Conservation (phyloP, 2,797 vertebrate species). For the Enteromius argenteus region DNA sequence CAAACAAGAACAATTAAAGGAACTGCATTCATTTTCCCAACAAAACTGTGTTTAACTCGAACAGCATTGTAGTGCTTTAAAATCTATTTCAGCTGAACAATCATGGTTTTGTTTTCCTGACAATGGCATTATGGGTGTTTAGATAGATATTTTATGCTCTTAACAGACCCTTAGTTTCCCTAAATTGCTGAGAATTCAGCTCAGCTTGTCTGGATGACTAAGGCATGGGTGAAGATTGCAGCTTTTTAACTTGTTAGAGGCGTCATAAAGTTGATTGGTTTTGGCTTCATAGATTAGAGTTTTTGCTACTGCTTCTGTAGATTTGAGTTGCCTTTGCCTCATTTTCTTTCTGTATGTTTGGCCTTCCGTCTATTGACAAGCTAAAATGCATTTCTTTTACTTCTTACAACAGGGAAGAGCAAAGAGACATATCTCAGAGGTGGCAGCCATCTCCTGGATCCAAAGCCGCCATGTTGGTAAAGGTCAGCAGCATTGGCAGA, state of each 20-base stretch:
- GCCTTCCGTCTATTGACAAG: not conserved
- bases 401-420: slow-evolving; percentile 39
- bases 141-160: slow-evolving; percentile 10
- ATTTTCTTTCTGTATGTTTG: not conserved
- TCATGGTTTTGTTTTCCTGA: slow-evolving; percentile 35
- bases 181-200: slow-evolving; percentile 34
- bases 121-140: slow-evolving; percentile 27
- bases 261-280: slow-evolving; percentile 19
- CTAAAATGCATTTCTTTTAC: not conserved
- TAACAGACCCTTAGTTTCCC: slow-evolving; percentile 4
- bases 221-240: not conserved
- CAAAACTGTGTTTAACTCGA: slow-evolving; percentile 6
- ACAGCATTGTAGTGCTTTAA: slow-evolving; percentile 26
- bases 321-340: not conserved
- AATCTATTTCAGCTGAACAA: slow-evolving; percentile 47
- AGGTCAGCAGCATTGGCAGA: slow-evolving; percentile 85
- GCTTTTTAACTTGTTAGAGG: slow-evolving; percentile 16
- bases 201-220: slow-evolving; percentile 4
- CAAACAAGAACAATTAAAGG: slow-evolving; percentile 40
- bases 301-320: not conserved
- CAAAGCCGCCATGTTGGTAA: slow-evolving; percentile 90
- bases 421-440: slow-evolving; percentile 80
- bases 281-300: not conserved
- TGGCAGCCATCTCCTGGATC: slow-evolving; percentile 89
- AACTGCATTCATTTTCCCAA: slow-evolving; percentile 29